Conservation (phyloP, 2,888 invertebrate species). For the Lasius fuliginosus region DNA sequence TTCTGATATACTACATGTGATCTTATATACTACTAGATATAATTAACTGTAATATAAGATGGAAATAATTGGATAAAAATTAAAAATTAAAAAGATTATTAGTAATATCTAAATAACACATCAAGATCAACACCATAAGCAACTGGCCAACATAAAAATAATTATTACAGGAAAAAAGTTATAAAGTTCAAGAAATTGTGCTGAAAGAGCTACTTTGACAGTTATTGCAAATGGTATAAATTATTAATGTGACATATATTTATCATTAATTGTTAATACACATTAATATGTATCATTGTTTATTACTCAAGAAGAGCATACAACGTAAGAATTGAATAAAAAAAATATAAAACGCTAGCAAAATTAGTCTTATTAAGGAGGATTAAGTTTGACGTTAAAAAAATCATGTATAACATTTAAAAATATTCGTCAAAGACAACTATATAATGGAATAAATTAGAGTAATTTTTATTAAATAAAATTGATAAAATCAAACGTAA, state of each 20-base stretch:
- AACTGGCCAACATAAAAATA: background rate
- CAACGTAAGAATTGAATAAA: slow-evolving; percentile 1
- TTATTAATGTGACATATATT: background rate
- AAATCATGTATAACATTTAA: background rate
- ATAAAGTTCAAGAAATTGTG: background rate
- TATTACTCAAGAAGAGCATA: background rate
- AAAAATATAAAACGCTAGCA: background rate
- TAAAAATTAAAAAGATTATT: slow-evolving; percentile 12
- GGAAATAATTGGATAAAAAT: slow-evolving; percentile 20
- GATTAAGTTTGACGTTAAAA: background rate
- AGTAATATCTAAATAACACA: background rate
- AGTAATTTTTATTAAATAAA: slow-evolving; percentile 2
- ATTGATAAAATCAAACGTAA: background rate
- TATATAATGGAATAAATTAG: background rate
- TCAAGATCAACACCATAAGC: background rate
- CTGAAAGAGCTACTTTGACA: background rate
- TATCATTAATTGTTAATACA: slow-evolving; percentile 2
- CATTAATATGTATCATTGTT: background rate
- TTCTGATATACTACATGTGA: background rate
- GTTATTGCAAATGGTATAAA: background rate
- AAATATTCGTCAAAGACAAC: background rate
- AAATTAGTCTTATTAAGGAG: background rate
- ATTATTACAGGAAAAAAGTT: background rate
- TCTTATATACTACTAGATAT: background rate
- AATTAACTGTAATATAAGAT: slow-evolving; percentile 5